phyloP scores from a whole-genome alignment of 2,888 invertebrate species.

The Agonum fuliginosum region DNA sequence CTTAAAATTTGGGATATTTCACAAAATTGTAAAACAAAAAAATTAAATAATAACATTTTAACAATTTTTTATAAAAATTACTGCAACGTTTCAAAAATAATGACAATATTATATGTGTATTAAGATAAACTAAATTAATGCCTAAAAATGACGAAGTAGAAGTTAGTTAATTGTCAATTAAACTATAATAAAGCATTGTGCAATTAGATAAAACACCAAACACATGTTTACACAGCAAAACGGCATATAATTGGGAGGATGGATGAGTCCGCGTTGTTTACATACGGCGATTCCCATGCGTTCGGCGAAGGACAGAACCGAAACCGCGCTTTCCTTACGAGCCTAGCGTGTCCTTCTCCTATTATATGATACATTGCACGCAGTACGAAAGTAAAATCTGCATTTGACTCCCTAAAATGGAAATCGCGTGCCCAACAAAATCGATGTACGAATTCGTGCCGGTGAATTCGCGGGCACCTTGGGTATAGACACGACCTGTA shows the following conservation, averaged over 20 bases:
- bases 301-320: conserved; percentile 3
- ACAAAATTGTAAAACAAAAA: too few relatives aligned
- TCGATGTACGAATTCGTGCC: conserved; percentile 48
- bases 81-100: background rate
- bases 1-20: too few relatives aligned
- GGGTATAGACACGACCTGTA: conserved; percentile 50
- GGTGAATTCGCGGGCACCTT: conserved; percentile 41
- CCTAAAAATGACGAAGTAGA: background rate
- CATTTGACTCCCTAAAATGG: conserved; percentile 66
- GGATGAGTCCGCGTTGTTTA: conserved; percentile 7
- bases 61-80: background rate
- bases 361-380: conserved; percentile 66
- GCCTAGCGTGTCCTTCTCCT: conserved; percentile 67
- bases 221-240: too few relatives aligned
- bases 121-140: background rate
- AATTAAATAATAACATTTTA: background rate
- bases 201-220: too few relatives aligned
- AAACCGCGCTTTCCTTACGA: conserved; percentile 7
- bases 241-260: background rate
- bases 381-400: conserved; percentile 68
- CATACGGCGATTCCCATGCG: conserved; percentile 21
- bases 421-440: conserved; percentile 65
- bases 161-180: conserved; percentile 11
- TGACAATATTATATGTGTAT: background rate
- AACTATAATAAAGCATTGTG: background rate